Conservation (phyloP, 1,140 invertebrate species). For the Bombus confusus region DNA sequence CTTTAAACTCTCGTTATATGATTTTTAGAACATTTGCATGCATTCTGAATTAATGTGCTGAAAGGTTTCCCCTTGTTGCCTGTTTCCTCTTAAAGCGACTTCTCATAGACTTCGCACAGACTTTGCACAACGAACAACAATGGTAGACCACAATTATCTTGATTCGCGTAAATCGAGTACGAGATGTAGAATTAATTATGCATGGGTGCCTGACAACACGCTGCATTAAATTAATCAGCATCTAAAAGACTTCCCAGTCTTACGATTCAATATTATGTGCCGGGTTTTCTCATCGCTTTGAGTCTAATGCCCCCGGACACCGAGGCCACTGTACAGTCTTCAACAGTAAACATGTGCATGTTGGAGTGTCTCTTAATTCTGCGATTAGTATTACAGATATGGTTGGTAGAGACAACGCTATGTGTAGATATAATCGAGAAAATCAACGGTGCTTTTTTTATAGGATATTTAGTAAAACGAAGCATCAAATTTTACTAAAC, state of each 20-base stretch:
- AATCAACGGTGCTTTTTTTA: background rate
- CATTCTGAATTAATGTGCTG: no score
- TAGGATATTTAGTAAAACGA: background rate
- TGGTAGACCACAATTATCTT: background rate
- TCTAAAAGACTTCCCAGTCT: conserved; percentile 49
- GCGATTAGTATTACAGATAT: background rate
- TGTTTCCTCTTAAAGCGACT: background rate
- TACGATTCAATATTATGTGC: conserved; percentile 27
- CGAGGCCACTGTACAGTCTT: conserved; percentile 54
- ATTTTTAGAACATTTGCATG: background rate
- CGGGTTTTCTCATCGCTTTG: conserved; percentile 59
- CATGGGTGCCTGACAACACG: background rate
- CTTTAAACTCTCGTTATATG: background rate
- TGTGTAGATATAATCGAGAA: background rate
- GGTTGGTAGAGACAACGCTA: background rate
- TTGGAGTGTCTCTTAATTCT: conserved; percentile 1
- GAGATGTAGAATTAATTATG: conserved; percentile 31
- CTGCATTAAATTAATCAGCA: conserved; percentile 39
- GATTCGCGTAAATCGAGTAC: background rate
- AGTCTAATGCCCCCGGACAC: conserved; percentile 58
- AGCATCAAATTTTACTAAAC: background rate
- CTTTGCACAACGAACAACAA: background rate
- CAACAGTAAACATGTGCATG: conserved; percentile 39
- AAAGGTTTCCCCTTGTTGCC: background rate
- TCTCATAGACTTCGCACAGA: background rate